phyloP scores from a whole-genome alignment of 2,888 invertebrate species.

The Choreutis nemorana region DNA sequence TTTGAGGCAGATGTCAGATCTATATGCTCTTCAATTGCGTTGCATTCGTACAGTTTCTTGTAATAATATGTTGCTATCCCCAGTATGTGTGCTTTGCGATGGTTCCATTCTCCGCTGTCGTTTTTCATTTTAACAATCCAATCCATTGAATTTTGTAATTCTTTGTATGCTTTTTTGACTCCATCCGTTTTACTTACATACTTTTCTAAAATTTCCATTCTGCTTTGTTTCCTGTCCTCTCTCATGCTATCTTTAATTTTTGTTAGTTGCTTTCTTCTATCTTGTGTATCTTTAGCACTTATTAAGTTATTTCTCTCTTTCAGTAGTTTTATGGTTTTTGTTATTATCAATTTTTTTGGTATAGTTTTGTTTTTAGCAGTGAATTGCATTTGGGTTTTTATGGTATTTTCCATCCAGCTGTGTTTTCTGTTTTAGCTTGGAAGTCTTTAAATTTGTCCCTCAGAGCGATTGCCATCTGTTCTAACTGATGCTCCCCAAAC shows the following conservation, averaged over 20 bases:
- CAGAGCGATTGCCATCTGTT: conserved; percentile 7
- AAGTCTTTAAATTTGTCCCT: conserved; percentile 6
- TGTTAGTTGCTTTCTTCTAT: conserved; percentile 11
- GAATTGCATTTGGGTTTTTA: conserved; percentile 6
- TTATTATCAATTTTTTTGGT: conserved; percentile 5
- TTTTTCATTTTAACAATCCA: conserved; percentile 12
- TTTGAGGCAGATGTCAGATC: conserved; percentile 1
- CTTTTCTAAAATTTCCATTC: conserved; percentile 12
- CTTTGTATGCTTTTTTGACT: conserved; percentile 14
- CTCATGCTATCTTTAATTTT: conserved; percentile 14
- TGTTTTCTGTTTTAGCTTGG: conserved; percentile 10
- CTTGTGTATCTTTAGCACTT: conserved; percentile 8
- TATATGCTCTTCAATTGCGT: conserved; percentile 5
- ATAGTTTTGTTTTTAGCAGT: conserved; percentile 2
- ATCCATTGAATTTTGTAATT: conserved; percentile 10
- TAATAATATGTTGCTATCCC: conserved; percentile 9
- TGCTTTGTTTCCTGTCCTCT: conserved; percentile 11
- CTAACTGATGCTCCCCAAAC: conserved; percentile 7
- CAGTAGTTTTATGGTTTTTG: conserved; percentile 8
- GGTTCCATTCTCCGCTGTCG: conserved; percentile 6
- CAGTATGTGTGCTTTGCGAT: conserved; percentile 6
- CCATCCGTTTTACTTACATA: conserved; percentile 13
- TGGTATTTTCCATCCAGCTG: conserved; percentile 9
- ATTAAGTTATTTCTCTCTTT: conserved; percentile 10
- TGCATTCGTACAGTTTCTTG: conserved; percentile 8